Base-by-base conservation (phyloP, 2,797 vertebrate genomes). In the Ctenosaura bakeri region DNA sequence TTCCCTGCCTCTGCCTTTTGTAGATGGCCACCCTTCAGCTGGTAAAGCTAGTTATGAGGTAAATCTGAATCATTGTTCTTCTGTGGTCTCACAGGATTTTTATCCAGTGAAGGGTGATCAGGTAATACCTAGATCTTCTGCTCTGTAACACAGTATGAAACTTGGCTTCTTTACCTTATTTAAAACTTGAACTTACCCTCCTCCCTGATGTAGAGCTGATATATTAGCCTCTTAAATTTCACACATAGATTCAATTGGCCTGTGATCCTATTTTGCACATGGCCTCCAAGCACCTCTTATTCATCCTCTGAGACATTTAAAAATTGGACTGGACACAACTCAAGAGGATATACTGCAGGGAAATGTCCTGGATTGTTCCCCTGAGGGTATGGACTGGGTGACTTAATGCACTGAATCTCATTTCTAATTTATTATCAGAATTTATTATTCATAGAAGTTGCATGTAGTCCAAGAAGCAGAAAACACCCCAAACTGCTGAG, bases 231-330 rank as follows among this genome's bases (percentile, higher is more conserved):
- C 50, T 85, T 90, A 85, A 80, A 86, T 71, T 69, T 86, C 89
- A 86, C 10, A n/a, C 62, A 59, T 59, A 59, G 83, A 71, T 80
- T 85, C 89, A 80, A 20, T 85, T 79, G 20, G 77, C 83, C 20
- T 4, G 10, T 80, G 89, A 59, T 79, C 64, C 76, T 59, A 56
- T 90, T 90, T 90, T 80, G 76, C 76, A 59, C 83, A 80, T 73
- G 66, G 76, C 76, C 83, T 90, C 29, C 54, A 26, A 85, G 77
- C 32, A 26, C 46, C 66, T 81, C 77, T 88, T 88, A 90, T 81
- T 90, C 84, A 90, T 74, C 52, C 84, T 86, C 13, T 4, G 64
- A 81, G 89, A 62, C 84, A 86, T 90, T 86, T 81, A 86, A 86
- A 90, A 81, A 90, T 81, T 90, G 82, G 69, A 16, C 52, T 86